Conservation (phyloP, 2,888 invertebrate species). For the Halictus quadricinctus region DNA sequence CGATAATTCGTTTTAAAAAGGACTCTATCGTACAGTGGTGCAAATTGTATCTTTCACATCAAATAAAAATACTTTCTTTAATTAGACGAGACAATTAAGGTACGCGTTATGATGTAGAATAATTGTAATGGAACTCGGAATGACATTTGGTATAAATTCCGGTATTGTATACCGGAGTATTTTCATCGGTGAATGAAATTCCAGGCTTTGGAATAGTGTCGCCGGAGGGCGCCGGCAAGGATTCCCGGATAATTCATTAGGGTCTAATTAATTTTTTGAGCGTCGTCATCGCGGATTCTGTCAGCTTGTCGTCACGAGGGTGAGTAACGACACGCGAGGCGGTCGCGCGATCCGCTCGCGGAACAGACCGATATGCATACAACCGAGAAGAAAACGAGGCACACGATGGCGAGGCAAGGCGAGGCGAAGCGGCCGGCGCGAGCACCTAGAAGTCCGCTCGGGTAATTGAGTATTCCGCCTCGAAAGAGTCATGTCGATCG, state of each 20-base stretch:
- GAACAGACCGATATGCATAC: conserved; percentile 12
- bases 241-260: conserved; percentile 47
- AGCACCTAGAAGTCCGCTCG: conserved; percentile 51
- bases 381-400: conserved; percentile 24
- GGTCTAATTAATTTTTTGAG: conserved; percentile 61
- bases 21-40: no score
- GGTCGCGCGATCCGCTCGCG: conserved; percentile 10
- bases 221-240: not conserved
- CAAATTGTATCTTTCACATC: no score
- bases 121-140: not conserved
- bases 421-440: not conserved
- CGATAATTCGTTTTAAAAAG: no score
- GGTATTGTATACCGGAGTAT: not conserved
- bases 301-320: conserved; percentile 32
- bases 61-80: no score
- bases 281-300: conserved; percentile 37
- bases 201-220: not conserved
- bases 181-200: not conserved
- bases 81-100: not conserved
- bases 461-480: conserved; percentile 80
- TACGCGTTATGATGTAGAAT: not conserved
- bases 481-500: conserved; percentile 79
- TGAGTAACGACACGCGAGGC: conserved; percentile 60
- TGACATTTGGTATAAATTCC: not conserved
- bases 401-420: conserved; percentile 14